phyloP scores from a whole-genome alignment of 2,888 invertebrate genomes.

The Coelopa pilipes region DNA sequence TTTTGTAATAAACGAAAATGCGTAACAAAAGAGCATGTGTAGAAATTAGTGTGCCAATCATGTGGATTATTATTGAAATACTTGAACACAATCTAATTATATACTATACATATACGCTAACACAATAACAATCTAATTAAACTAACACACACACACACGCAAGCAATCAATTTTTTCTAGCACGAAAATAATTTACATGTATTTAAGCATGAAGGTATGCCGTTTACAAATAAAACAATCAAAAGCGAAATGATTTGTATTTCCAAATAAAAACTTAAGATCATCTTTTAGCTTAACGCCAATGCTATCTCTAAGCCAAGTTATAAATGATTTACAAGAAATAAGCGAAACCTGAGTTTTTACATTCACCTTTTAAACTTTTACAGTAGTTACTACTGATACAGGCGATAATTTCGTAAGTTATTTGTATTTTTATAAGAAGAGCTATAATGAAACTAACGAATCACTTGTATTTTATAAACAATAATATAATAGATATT shows the following conservation, averaged over 20 bases:
- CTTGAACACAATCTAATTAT: constrained; percentile 4
- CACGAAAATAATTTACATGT: background rate
- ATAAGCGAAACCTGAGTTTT: too few relatives aligned
- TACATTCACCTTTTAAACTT: too few relatives aligned
- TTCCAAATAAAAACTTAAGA: too few relatives aligned
- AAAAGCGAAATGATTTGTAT: too few relatives aligned
- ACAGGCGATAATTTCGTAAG: background rate
- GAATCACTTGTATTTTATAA: background rate
- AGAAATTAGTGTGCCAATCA: constrained; percentile 1
- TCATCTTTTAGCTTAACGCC: too few relatives aligned
- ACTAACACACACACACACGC: constrained; percentile 7
- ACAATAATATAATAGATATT: background rate
- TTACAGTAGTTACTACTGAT: too few relatives aligned
- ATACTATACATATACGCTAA: background rate
- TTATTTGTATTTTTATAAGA: constrained; percentile 7
- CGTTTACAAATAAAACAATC: background rate
- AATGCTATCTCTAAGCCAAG: too few relatives aligned
- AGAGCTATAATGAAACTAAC: background rate
- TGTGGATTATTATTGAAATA: background rate
- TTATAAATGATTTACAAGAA: too few relatives aligned
- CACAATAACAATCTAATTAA: background rate
- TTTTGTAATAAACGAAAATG: background rate
- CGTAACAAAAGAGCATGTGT: background rate
- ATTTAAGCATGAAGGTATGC: background rate
- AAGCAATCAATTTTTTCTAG: constrained; percentile 6